phyloP scores from a whole-genome alignment of 1,140 invertebrate species.

The Papilio machaon region DNA sequence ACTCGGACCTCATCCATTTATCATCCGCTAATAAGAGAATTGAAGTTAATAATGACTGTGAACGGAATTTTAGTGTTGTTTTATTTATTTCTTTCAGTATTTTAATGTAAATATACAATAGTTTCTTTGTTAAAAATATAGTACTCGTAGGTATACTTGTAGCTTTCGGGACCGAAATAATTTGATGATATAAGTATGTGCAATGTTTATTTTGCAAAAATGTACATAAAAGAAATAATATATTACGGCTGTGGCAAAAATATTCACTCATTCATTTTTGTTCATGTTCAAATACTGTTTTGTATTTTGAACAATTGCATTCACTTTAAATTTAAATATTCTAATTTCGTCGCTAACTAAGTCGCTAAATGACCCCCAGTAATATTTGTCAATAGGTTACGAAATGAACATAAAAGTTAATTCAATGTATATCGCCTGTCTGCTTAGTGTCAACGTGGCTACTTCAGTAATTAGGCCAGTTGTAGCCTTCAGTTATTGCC shows the following conservation, averaged over 20 bases:
- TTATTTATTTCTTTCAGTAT: neutral
- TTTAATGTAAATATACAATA: no score
- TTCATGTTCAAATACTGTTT: neutral
- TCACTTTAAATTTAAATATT: no score
- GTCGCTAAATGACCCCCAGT: neutral
- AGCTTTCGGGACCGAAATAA: no score
- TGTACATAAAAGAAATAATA: no score
- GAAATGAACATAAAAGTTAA: slow-evolving; percentile 1
- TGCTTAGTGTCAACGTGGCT: neutral
- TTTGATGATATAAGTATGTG: no score
- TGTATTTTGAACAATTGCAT: neutral
- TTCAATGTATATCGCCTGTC: neutral
- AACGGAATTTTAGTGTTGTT: neutral
- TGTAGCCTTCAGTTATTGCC: neutral
- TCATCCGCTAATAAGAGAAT: slow-evolving; percentile 4
- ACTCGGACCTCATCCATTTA: neutral
- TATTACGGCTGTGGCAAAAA: no score
- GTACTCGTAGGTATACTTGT: no score
- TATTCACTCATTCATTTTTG: no score
- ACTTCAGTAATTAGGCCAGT: neutral
- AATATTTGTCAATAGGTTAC: neutral
- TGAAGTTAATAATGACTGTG: neutral
- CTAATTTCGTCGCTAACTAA: neutral
- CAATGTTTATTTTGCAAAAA: no score
- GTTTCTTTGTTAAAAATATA: no score